phyloP scores from a whole-genome alignment of 2,113 vertebrate genomes.

The Myocastor coypus region DNA sequence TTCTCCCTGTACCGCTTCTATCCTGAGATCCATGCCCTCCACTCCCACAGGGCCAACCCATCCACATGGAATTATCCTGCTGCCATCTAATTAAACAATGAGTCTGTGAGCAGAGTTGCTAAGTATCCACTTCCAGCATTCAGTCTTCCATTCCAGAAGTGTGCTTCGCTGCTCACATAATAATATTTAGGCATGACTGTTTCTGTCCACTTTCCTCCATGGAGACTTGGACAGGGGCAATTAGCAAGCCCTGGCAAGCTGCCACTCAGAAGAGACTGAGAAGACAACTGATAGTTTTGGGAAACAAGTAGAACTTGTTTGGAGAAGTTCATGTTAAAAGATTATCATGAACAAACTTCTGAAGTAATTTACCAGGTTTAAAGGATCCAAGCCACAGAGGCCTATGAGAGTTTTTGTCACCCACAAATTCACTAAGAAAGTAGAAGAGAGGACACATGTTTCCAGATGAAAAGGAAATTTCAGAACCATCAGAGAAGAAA shows the following conservation, averaged over 20 bases:
- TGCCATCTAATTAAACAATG: constrained; percentile 64
- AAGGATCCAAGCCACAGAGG: constrained; percentile 73
- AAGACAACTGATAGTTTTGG: background rate
- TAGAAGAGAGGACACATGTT: constrained; percentile 61
- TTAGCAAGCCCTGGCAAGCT: constrained; percentile 73
- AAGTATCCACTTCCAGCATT: constrained; percentile 55
- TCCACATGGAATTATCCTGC: constrained; percentile 52
- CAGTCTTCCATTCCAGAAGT: constrained; percentile 29
- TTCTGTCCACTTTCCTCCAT: constrained; percentile 73
- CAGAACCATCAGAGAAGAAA: constrained; percentile 57
- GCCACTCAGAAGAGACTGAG: constrained; percentile 57
- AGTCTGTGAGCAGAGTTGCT: constrained; percentile 58
- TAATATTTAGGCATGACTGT: constrained; percentile 45
- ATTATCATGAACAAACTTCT: constrained; percentile 79
- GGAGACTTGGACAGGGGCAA: constrained; percentile 70
- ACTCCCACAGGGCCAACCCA: constrained; percentile 26
- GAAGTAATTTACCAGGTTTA: constrained; percentile 80
- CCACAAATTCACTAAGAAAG: constrained; percentile 72
- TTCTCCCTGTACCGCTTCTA: background rate
- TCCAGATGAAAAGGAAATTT: constrained; percentile 70
- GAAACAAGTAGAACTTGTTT: constrained; percentile 66
- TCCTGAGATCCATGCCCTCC: background rate
- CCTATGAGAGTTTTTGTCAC: constrained; percentile 72
- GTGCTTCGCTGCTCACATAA: constrained; percentile 69
- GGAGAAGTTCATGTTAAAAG: constrained; percentile 60